These are phyloP conservation scores for Gouania willdenowi DNA, from an alignment of 2,797 vertebrate species.

Conservation along the genomic window DNA sequence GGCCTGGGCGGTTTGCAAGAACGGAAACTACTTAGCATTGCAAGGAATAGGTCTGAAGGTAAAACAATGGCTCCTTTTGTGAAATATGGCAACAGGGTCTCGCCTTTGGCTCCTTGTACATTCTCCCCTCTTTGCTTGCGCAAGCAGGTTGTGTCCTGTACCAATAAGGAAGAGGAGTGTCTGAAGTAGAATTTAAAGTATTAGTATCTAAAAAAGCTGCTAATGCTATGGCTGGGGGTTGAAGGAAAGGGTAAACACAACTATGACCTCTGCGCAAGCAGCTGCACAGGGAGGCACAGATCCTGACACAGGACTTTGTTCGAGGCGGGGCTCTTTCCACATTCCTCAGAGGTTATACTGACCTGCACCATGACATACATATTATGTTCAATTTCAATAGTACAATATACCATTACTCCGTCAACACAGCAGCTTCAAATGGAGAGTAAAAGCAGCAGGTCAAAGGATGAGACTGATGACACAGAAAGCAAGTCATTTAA, in stretches of 20 bases:
- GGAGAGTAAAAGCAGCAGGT: neutral
- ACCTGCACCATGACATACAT: constrained; percentile 12
- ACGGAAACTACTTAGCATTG: constrained; percentile 71
- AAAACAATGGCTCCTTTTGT: constrained; percentile 74
- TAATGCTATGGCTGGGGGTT: constrained; percentile 39
- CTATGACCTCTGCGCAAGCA: constrained; percentile 34
- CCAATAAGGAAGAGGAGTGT: constrained; percentile 77
- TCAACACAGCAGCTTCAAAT: neutral
- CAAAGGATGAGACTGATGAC: too few species aligned
- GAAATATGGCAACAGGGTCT: constrained; percentile 74
- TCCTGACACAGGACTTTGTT: constrained; percentile 13
- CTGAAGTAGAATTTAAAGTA: constrained; percentile 52
- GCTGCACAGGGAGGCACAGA: constrained; percentile 25
- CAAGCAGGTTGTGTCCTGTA: constrained; percentile 68
- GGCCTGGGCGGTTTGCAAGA: constrained; percentile 47
- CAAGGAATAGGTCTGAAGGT: constrained; percentile 52
- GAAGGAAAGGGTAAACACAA: constrained; percentile 37
- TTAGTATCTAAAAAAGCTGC: constrained; percentile 50
- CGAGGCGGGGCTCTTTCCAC: constrained; percentile 23
- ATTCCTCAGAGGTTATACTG: constrained; percentile 15
- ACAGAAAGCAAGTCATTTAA: too few species aligned
- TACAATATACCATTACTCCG: neutral
- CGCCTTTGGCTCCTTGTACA: constrained; percentile 73
- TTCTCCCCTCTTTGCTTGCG: constrained; percentile 73
- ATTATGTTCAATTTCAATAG: constrained; percentile 29